Conservation (phyloP, 2,113 vertebrate genomes). For the Sinocyclocheilus maitianheensis region DNA sequence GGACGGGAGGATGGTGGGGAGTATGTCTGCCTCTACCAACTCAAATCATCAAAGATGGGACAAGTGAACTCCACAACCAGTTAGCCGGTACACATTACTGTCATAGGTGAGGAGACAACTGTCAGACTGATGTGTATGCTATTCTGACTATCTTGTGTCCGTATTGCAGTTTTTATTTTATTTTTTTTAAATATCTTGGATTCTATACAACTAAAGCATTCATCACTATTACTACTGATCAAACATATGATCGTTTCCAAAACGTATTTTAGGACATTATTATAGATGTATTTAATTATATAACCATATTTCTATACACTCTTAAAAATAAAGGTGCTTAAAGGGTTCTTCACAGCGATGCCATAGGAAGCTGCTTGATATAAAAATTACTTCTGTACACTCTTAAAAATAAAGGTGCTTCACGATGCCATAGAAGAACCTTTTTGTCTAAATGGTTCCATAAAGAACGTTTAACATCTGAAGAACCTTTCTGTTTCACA, state of each 20-base stretch:
- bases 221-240: not conserved
- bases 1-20: constrained; percentile 58
- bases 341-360: not conserved
- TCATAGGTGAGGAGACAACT: constrained; percentile 60
- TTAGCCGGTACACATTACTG: constrained; percentile 58
- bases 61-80: constrained; percentile 67
- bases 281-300: too few species aligned
- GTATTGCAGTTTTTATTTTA: not conserved
- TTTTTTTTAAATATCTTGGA: not conserved
- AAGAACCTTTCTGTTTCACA: too few species aligned
- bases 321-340: not conserved
- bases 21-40: constrained; percentile 71
- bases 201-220: not conserved
- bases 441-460: too few species aligned
- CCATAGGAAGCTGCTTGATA: too few species aligned
- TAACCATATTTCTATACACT: too few species aligned
- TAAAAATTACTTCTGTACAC: not conserved
- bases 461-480: too few species aligned
- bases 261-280: not conserved
- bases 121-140: not conserved
- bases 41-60: constrained; percentile 27
- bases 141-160: not conserved
- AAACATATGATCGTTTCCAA: not conserved
- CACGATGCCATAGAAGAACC: too few species aligned
- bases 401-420: too few species aligned